Percentiles rank a stretch among this genome's conserved stretches.
Evolutionary conservation across 2,113 vertebrate species (phyloP).

Genomic region (Mormyrus iriodes): DNA sequence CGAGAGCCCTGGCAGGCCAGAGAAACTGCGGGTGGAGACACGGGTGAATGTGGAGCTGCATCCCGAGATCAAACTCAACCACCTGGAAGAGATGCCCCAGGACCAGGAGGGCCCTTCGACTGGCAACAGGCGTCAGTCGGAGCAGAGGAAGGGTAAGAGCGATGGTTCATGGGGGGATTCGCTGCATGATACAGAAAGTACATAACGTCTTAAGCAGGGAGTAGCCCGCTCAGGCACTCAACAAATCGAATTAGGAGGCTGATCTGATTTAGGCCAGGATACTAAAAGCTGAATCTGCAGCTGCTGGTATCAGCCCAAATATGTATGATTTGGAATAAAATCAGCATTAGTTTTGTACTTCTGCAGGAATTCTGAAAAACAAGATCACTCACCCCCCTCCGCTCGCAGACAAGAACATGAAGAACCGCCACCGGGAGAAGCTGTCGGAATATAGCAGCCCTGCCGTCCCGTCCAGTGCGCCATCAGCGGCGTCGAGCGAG

Average conservation of each 20-base stretch:
- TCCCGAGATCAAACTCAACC: slow-evolving; percentile 60
- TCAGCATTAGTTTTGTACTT: background rate
- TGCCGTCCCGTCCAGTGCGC: slow-evolving; percentile 53
- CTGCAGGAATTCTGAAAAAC: slow-evolving; percentile 79
- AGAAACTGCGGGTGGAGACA: slow-evolving; percentile 70
- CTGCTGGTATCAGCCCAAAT: background rate
- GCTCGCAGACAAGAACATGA: slow-evolving; percentile 65
- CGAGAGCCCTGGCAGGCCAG: slow-evolving; percentile 49
- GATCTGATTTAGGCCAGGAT: background rate
- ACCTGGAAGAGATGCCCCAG: slow-evolving; percentile 53
- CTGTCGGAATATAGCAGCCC: slow-evolving; percentile 64
- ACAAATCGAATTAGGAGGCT: background rate
- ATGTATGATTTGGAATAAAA: background rate
- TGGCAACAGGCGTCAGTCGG: slow-evolving; percentile 54
- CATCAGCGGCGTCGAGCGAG: slow-evolving; percentile 61
- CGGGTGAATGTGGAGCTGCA: slow-evolving; percentile 77
- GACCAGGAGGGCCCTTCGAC: slow-evolving; percentile 44
- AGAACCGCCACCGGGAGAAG: slow-evolving; percentile 70
- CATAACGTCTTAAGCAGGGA: background rate
- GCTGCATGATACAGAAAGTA: background rate
- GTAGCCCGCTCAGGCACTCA: background rate
- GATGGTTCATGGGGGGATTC: background rate
- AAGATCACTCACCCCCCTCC: slow-evolving; percentile 76
- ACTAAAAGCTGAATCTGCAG: background rate
- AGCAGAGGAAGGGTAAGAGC: slow-evolving; percentile 72